Evolutionary conservation across 2,888 invertebrate genomes (phyloP).

Genomic region (Cactoblastis cactorum): DNA sequence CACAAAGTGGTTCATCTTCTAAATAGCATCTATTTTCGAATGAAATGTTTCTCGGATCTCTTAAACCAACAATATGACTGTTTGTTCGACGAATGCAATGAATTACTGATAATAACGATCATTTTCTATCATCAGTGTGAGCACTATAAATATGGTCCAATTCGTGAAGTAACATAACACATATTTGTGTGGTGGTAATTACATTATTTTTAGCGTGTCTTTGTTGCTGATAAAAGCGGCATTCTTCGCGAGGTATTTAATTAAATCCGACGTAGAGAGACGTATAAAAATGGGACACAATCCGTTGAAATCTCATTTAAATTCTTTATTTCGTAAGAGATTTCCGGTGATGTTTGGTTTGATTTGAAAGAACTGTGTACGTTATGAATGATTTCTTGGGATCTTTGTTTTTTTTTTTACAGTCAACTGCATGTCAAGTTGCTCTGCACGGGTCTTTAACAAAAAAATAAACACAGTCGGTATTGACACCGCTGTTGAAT

Average conservation of each 20-base stretch:
- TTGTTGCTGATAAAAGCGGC: slow-evolving; percentile 26
- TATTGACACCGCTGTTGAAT: neutral
- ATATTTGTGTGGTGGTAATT: neutral
- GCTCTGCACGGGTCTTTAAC: no score
- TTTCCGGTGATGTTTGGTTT: neutral
- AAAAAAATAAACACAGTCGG: no score
- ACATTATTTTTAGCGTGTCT: slow-evolving; percentile 18
- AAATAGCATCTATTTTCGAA: neutral
- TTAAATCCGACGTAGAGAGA: slow-evolving; percentile 34
- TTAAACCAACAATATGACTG: no score
- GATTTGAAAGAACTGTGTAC: neutral
- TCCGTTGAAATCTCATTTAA: slow-evolving; percentile 14
- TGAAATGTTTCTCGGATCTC: neutral
- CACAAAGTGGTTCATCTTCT: no score
- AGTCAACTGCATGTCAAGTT: no score
- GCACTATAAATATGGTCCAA: neutral
- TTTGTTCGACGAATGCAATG: neutral
- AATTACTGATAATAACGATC: neutral
- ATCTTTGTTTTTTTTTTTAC: no score
- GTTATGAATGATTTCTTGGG: no score
- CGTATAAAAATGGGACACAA: slow-evolving; percentile 29
- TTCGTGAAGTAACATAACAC: neutral
- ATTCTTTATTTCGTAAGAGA: slow-evolving; percentile 1
- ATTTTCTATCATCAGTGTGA: neutral
- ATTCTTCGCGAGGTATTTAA: slow-evolving; percentile 32